A percentile compares a stretch with the other conserved stretches of the same genome.
phyloP scores from a whole-genome alignment of 2,113 vertebrate genomes.

The Panthera tigris region DNA sequence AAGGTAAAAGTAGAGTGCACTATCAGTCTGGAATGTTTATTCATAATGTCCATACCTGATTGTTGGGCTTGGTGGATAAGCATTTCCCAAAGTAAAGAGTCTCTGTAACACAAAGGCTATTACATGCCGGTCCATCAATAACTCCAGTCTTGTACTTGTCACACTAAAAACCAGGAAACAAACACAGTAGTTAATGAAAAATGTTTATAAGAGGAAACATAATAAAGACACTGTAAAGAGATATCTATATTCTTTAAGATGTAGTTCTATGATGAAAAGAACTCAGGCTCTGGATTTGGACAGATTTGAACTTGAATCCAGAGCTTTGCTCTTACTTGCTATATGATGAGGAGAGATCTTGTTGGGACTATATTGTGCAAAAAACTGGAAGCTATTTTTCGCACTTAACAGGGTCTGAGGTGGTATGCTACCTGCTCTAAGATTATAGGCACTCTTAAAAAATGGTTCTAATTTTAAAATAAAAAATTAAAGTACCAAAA shows the following conservation, averaged over 20 bases:
- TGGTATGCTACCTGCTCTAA: background rate
- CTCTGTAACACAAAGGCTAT: constrained; percentile 95
- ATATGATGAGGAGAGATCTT: background rate
- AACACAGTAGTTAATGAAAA: constrained; percentile 59
- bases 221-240: background rate
- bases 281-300: background rate
- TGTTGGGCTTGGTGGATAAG: constrained; percentile 92
- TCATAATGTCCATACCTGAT: constrained; percentile 88
- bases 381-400: background rate
- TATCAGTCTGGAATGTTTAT: background rate
- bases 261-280: background rate
- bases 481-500: constrained; percentile 10
- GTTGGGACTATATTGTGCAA: background rate
- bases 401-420: background rate
- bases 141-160: constrained; percentile 96
- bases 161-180: constrained; percentile 87
- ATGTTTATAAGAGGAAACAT: background rate
- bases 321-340: background rate
- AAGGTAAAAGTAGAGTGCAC: background rate
- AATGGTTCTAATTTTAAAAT: constrained; percentile 3
- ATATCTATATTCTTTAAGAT: background rate
- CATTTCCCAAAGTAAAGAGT: constrained; percentile 97
- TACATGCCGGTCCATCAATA: constrained; percentile 96
- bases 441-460: background rate
- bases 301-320: background rate